Evolutionary conservation across 2,113 vertebrate species (phyloP).

Genomic region (Vicugna pacos): DNA sequence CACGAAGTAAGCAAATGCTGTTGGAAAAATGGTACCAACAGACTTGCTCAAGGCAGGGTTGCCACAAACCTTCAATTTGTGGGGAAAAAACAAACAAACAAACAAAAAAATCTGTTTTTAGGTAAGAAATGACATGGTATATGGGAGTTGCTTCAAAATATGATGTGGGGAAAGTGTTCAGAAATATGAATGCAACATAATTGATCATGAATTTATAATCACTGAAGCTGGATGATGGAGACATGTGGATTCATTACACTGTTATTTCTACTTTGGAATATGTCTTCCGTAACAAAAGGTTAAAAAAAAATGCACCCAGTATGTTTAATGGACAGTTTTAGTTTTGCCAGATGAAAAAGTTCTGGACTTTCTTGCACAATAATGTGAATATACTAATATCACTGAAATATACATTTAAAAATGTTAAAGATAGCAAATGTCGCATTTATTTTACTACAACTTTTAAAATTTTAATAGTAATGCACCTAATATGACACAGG

Average conservation of each 20-base stretch:
- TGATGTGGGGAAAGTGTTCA: background rate
- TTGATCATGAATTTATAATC: background rate
- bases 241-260: background rate
- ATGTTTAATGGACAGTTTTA: background rate
- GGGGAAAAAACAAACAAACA: background rate
- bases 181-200: constrained; percentile 25
- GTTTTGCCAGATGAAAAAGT: background rate
- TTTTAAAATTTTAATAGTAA: background rate
- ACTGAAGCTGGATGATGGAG: background rate
- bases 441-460: background rate
- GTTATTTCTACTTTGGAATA: constrained; percentile 2
- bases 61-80: background rate
- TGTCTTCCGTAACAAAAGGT: background rate
- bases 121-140: background rate
- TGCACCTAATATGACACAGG: background rate
- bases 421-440: background rate
- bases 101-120: background rate
- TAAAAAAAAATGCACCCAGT: background rate
- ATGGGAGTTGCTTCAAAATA: background rate
- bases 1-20: background rate
- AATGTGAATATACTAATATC: background rate
- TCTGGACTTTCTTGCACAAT: background rate
- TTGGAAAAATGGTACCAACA: background rate
- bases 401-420: background rate
- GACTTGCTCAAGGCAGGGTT: background rate